Evolutionary conservation across 1,140 invertebrate species (phyloP).

Genomic region (Whitmania pigra): DNA sequence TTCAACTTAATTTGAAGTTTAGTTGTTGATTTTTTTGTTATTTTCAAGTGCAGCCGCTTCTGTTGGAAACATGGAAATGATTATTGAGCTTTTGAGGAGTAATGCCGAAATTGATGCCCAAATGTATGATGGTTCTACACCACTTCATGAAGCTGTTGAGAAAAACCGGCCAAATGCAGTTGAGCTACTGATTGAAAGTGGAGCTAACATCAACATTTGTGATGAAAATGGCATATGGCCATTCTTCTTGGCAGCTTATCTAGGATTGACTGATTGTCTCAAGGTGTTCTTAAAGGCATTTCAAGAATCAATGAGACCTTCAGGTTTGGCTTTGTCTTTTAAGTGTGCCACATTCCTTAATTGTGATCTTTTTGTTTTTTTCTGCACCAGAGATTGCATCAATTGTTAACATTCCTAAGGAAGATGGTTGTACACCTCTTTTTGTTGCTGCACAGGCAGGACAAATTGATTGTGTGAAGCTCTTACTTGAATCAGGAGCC

Average conservation of each 20-base stretch:
- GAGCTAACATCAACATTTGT: constrained; percentile 32
- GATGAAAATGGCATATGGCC: constrained; percentile 33
- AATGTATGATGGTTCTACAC: too few relatives aligned
- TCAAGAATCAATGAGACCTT: constrained; percentile 23
- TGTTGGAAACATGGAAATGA: too few relatives aligned
- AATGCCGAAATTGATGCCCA: too few relatives aligned
- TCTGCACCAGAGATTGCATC: constrained; percentile 29
- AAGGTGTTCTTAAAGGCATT: constrained; percentile 31
- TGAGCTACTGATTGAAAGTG: constrained; percentile 31
- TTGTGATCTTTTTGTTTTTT: not conserved
- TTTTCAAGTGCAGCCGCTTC: too few relatives aligned
- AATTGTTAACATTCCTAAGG: constrained; percentile 32
- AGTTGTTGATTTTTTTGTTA: too few relatives aligned
- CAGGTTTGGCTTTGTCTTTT: too few relatives aligned
- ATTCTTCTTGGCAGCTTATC: constrained; percentile 34
- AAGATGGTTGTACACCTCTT: constrained; percentile 37
- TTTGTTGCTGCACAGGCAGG: constrained; percentile 39
- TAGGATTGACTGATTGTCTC: constrained; percentile 28
- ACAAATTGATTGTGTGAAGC: constrained; percentile 31
- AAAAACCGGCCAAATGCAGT: constrained; percentile 31
- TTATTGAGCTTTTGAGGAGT: too few relatives aligned
- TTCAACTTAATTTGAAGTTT: too few relatives aligned
- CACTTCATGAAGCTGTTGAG: too few relatives aligned
- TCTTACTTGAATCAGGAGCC: constrained; percentile 34
- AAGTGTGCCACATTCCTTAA: too few relatives aligned